Conservation (phyloP, 2,888 invertebrate species). For the Aphodius granarius region DNA sequence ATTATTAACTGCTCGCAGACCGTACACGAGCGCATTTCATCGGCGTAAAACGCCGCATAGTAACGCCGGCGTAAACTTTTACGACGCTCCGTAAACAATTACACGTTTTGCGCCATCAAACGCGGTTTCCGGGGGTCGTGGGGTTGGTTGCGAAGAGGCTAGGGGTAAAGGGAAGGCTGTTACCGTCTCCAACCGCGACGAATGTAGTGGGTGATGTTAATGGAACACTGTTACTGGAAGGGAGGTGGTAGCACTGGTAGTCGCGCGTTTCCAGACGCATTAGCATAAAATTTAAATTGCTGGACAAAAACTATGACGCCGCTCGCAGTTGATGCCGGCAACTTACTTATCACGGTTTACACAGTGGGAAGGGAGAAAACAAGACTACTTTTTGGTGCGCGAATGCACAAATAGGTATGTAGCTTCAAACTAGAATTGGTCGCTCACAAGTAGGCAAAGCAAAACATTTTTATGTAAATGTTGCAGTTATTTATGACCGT, state of each 20-base stretch:
- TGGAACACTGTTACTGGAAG: slow-evolving; percentile 10
- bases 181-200: slow-evolving; percentile 16
- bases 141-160: background rate
- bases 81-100: background rate
- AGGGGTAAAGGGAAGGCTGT: slow-evolving; percentile 10
- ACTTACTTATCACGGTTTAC: slow-evolving; percentile 19
- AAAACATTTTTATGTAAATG: too few species aligned
- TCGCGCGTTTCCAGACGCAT: slow-evolving; percentile 19
- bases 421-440: background rate
- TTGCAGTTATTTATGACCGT: too few species aligned
- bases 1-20: background rate
- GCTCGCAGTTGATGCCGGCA: slow-evolving; percentile 12
- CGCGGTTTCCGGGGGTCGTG: background rate
- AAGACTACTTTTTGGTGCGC: background rate
- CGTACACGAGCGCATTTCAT: background rate
- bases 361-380: background rate
- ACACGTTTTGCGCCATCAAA: slow-evolving; percentile 10
- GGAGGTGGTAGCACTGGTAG: background rate
- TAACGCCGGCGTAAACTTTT: background rate
- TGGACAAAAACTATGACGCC: slow-evolving; percentile 21
- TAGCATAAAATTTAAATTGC: slow-evolving; percentile 29
- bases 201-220: slow-evolving; percentile 21
- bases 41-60: background rate
- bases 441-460: background rate
- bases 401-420: background rate